phyloP scores from a whole-genome alignment of 35 echinoderm and acorn worm genomes.

The Amphiura filiformis region DNA sequence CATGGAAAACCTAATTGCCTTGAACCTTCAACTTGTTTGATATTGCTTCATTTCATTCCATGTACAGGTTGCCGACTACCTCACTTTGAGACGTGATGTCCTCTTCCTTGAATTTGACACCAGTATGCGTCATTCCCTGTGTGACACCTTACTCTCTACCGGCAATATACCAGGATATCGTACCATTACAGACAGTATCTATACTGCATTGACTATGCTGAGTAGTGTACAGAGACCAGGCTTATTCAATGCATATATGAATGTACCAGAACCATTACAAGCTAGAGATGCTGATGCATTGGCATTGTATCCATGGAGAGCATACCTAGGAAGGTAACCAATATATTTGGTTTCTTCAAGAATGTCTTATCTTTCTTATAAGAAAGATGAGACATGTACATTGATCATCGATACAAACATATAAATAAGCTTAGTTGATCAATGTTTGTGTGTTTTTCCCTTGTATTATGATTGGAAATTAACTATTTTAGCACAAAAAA shows the following conservation, averaged over 20 bases:
- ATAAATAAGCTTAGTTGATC: too few species aligned
- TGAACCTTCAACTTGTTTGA: too few species aligned
- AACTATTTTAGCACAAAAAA: too few species aligned
- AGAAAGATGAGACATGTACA: too few species aligned
- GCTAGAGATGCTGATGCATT: slow-evolving; percentile 72
- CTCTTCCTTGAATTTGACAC: slow-evolving; percentile 95
- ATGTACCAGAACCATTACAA: slow-evolving; percentile 76
- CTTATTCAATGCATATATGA: slow-evolving; percentile 55
- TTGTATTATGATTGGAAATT: too few species aligned
- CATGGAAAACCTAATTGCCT: too few species aligned
- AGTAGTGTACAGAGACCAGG: slow-evolving; percentile 76
- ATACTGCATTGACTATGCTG: slow-evolving; percentile 44
- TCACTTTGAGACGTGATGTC: slow-evolving; percentile 75
- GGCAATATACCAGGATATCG: slow-evolving; percentile 54
- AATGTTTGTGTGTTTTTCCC: too few species aligned
- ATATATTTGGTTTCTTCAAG: not conserved
- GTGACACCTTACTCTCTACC: slow-evolving; percentile 84
- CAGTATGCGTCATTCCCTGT: slow-evolving; percentile 72
- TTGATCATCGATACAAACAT: too few species aligned
- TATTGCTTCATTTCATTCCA: too few species aligned
- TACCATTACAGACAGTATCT: slow-evolving; percentile 78
- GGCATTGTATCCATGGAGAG: slow-evolving; percentile 74
- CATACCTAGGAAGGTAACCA: slow-evolving; percentile 74
- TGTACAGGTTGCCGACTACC: slow-evolving; percentile 78
- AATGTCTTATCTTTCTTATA: not conserved